Base-by-base conservation (phyloP, 1,140 invertebrate species). In the Fragariocoptes setiger region DNA sequence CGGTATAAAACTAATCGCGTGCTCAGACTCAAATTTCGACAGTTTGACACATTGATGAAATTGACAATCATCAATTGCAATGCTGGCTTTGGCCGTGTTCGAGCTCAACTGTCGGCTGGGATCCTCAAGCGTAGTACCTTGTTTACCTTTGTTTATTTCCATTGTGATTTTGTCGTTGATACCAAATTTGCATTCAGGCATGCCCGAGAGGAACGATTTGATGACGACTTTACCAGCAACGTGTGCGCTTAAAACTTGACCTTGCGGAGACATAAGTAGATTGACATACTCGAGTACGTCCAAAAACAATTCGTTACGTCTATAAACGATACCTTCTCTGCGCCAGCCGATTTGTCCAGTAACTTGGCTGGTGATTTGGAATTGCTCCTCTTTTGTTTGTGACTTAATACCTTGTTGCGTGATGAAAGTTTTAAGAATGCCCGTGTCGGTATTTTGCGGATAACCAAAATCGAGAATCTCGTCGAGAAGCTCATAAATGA, bases 131-230 rank as follows among this genome's bases (percentile, higher is more conserved):
- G 45, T 17, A 20, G 41, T 20, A 5, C 31, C 35, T 46, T 64
- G 42, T 41, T 68, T 68, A 3, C 83, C 80, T 59, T 94, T 97
- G 0, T 76, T 77, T n/a, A n/a, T n/a, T 52, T 99, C 92, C 77
- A 99, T 90, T 0, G 94, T 78, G 42, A 99, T 79, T 61, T 97
- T 99, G 54, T 99, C 92, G 54, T 99, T 99, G 51, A 99, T 97
- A 14, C 92, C 92, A 62, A 99, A 99, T 63, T 99, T 99, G 62
- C 92, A 99, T 57, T 99, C 92, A 0, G 92, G 92, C 92, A 99
- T 99, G 19, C 92, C 92, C 31, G 85, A 94, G 19, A 99, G 61
- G 56, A 95, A 99, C 0, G 85, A 92, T 60, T 99, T 99, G 90
- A 99, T 99, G 0, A 97, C 79, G 31, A 99, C 86, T 58, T 92